These are phyloP conservation scores for Carabus problematicus DNA, from an alignment of 2,888 invertebrate genomes.

Conservation along the genomic window DNA sequence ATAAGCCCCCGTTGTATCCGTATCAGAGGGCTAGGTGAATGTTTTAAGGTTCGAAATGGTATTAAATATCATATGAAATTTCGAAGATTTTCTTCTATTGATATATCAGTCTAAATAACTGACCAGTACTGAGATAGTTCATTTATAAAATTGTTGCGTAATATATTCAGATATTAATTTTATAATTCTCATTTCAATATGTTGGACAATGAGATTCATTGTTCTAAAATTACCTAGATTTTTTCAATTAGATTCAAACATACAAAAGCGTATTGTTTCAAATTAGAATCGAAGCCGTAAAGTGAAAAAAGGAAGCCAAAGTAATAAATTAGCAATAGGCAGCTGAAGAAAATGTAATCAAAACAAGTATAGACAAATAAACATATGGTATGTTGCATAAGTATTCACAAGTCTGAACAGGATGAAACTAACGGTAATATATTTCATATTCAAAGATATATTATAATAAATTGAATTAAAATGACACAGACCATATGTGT, in stretches of 20 bases:
- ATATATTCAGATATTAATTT: background rate
- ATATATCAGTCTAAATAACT: background rate
- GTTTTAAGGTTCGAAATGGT: background rate
- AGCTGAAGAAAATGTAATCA: constrained; percentile 33
- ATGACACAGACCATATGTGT: too few species aligned
- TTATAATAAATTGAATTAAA: too few species aligned
- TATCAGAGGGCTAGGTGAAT: too few species aligned
- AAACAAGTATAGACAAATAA: constrained; percentile 26
- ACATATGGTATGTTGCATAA: background rate
- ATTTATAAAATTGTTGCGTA: background rate
- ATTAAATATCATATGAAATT: too few species aligned
- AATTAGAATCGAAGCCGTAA: constrained; percentile 33
- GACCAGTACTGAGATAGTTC: background rate
- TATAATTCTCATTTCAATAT: background rate
- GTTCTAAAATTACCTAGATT: too few species aligned
- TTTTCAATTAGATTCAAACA: too few species aligned
- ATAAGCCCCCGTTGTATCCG: background rate
- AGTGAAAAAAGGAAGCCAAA: constrained; percentile 24
- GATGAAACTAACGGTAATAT: too few species aligned
- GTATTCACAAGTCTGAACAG: too few species aligned
- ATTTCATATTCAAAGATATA: too few species aligned
- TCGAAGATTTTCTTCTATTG: background rate
- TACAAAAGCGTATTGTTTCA: background rate
- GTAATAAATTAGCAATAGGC: constrained; percentile 24
- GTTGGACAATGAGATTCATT: too few species aligned